These are phyloP conservation scores for Caenorhabditis becei DNA, from an alignment of 2,888 invertebrate species.

Conservation along the genomic window DNA sequence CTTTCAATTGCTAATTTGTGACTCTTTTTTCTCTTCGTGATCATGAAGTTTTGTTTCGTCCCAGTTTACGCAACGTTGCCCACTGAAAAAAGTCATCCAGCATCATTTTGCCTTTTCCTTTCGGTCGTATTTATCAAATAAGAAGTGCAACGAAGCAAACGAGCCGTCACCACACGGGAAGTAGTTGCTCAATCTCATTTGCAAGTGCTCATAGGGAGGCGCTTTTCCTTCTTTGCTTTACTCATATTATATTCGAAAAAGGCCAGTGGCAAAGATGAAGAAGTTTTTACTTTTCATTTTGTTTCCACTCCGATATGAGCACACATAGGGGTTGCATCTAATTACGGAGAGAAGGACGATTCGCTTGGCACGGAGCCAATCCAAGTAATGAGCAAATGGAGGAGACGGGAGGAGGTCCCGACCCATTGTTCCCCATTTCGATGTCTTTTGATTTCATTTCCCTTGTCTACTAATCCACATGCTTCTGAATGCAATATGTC, in stretches of 20 bases:
- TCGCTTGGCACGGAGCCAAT: constrained; percentile 25
- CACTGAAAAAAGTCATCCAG: neutral
- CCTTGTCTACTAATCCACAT: constrained; percentile 13
- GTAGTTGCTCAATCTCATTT: constrained; percentile 45
- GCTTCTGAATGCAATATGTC: constrained; percentile 31
- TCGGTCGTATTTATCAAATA: constrained; percentile 32
- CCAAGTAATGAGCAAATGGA: constrained; percentile 54
- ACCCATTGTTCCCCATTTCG: constrained; percentile 39
- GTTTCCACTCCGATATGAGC: constrained; percentile 22
- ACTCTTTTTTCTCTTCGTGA: neutral
- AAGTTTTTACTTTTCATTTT: constrained; percentile 24
- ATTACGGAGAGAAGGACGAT: constrained; percentile 34
- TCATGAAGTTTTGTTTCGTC: constrained; percentile 2
- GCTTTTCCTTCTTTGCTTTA: constrained; percentile 16
- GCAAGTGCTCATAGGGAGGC: constrained; percentile 14
- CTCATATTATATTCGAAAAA: constrained; percentile 28
- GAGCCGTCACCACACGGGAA: constrained; percentile 30
- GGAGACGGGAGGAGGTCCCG: neutral
- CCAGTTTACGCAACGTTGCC: neutral
- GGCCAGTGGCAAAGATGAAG: neutral
- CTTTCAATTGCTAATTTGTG: constrained; percentile 19
- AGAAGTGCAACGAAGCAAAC: constrained; percentile 42
- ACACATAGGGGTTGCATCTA: constrained; percentile 37
- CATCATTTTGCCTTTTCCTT: neutral
- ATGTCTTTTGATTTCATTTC: constrained; percentile 49